Base-by-base conservation (phyloP, 1,140 invertebrate species). In the Harlomillsia oculata region DNA sequence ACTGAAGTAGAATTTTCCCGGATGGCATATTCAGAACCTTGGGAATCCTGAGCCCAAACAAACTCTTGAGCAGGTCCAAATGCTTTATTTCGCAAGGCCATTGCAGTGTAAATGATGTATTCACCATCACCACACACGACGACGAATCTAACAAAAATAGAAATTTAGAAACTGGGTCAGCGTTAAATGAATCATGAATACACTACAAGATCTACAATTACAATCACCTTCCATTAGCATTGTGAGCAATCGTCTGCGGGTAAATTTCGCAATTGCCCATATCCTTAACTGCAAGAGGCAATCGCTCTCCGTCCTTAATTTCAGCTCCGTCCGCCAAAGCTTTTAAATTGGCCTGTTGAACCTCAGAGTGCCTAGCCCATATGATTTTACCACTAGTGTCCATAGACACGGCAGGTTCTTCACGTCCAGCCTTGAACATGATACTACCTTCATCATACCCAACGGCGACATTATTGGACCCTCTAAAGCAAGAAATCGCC, bases 201-300 rank as follows among this genome's bases (percentile, higher is more conserved):
- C 16, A 26, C 4, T 14, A 16, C 16, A 6, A 14, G 1, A 49
- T 30, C 30, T 48, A 32, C 23, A 55, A 43, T 32, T 30, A 6
- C 5, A 23, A 6, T 45, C 68, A 82, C 74, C 94, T 82, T 39
- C 97, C 97, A 74, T 99, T 99, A 0, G 95, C 92, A 76, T 97
- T 99, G 69, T 99, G 97, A 20, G 89, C 85, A 60, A 99, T 92
- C 0, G 88, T 97, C 71, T 99, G 96, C 0, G 97, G 97, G 72
- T 98, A 99, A 63, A 99, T 97, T 75, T 99, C 97, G 75, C 94
- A 99, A 18, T 91, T 90, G 0, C 97, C 97, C 91, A 99, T 97
- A 67, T 99, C 97, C 71, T 99, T 99, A 0, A 96, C 85, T 2
- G 87, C 83, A 6, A 99, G 77, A 2, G 94, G 87, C 0, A 99